Evolutionary conservation across 1,140 invertebrate species (phyloP), one percentile per base, ranked within the genome.

Genomic region (Agraylea sexmaculata): DNA sequence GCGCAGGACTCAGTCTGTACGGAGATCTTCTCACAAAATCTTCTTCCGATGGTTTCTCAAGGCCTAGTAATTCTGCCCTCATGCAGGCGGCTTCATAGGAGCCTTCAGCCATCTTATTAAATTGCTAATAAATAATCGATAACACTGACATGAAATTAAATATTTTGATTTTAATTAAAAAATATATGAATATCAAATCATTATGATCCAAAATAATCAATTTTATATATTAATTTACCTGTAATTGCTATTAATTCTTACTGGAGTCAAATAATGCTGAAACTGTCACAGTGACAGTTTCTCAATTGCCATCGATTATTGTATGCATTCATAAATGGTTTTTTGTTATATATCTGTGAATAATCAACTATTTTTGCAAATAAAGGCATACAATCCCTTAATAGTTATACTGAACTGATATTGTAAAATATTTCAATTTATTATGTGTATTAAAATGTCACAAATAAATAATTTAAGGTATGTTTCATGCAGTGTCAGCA

Each of bases 11-110:
- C 13, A 21, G 27, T 40, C 37, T 62, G 53, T 11, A n/a, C n/a
- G 50, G 50, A 46, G 50, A 44, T 46, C 64, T 62, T 51, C 65
- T 62, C 45, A 71, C 56, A 64, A 78, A 84, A 28, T 80, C 75
- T 15, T 74, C 75, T 53, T 71, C 66, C 45, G 67, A 66, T 0
- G 80, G 80, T 46, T 70, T 70, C 32, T 73, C 68, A 16, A 79
- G 60, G 1, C 80, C 80, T 37, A 84, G 65, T 11, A 84, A 58
- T 58, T 84, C 80, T 2, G 80, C 80, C 35, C 81, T 64, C 53
- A 77, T 74, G 51, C 79, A 80, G 11, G 79, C 80, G 54, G 80
- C 70, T 56, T 77, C 70, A 47, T 82, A 84, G 16, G 73, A 72
- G 45, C 68, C 69, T 57, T 73, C 64, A 15, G 66, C 67, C 70